Conservation (phyloP, 2,113 vertebrate genomes). For the Thomomys bottae region DNA sequence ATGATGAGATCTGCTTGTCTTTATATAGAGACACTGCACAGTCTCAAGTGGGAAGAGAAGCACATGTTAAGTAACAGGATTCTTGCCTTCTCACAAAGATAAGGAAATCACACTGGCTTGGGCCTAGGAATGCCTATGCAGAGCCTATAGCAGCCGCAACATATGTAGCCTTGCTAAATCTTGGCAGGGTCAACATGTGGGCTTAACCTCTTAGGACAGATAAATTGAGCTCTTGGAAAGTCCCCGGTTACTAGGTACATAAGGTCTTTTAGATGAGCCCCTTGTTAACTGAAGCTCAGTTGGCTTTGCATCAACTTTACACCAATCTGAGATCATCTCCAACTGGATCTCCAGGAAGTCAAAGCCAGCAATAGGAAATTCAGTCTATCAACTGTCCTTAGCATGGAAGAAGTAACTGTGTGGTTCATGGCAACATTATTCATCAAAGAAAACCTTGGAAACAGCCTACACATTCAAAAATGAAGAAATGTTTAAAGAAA, state of each 20-base stretch:
- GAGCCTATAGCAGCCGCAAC: conserved; percentile 23
- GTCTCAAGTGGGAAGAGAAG: conserved; percentile 34
- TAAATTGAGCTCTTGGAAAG: conserved; percentile 73
- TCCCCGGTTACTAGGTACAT: conserved; percentile 43
- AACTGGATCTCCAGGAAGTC: conserved; percentile 50
- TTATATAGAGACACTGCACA: background rate
- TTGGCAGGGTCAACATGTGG: conserved; percentile 69
- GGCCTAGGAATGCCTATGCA: background rate
- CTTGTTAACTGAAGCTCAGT: conserved; percentile 57
- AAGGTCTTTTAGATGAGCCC: conserved; percentile 55
- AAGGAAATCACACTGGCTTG: background rate
- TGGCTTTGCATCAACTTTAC: conserved; percentile 76
- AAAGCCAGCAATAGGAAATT: conserved; percentile 57
- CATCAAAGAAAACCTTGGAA: background rate
- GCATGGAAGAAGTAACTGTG: conserved; percentile 9
- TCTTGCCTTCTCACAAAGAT: background rate
- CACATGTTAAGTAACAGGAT: background rate
- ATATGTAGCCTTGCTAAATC: conserved; percentile 7
- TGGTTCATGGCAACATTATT: background rate
- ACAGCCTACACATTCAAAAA: background rate
- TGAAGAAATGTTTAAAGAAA: conserved; percentile 34
- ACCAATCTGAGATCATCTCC: conserved; percentile 54
- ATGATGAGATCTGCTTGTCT: conserved; percentile 7
- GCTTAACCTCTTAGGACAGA: conserved; percentile 78
- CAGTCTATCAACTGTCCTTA: conserved; percentile 52